Percentiles rank a stretch among this genome's conserved stretches.
These are phyloP conservation scores for Damaliscus lunatus DNA, from an alignment of 2,113 vertebrate genomes.

Conservation along the genomic window DNA sequence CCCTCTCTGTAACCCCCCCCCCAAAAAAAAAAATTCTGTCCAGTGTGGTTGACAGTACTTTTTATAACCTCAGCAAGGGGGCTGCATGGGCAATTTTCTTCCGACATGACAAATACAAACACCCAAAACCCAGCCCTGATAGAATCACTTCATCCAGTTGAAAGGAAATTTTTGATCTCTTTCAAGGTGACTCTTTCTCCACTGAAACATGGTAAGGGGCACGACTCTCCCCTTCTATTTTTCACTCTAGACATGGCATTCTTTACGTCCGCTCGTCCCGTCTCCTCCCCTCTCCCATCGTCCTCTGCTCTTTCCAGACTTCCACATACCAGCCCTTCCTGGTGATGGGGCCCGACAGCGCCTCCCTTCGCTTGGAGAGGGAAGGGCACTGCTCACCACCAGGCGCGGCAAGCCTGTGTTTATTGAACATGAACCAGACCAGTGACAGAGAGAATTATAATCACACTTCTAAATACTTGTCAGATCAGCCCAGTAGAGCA, in stretches of 20 bases:
- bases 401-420: slow-evolving; percentile 45
- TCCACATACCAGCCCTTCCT: background rate
- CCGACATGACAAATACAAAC: slow-evolving; percentile 85
- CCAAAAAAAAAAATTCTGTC: slow-evolving; percentile 74
- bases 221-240: slow-evolving; percentile 42
- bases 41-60: slow-evolving; percentile 84
- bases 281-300: background rate
- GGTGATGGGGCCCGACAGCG: background rate
- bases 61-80: slow-evolving; percentile 86
- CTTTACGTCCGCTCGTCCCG: background rate
- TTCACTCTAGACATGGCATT: background rate
- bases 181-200: slow-evolving; percentile 83
- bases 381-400: slow-evolving; percentile 45
- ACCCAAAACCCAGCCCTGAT: slow-evolving; percentile 80
- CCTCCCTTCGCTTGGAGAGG: slow-evolving; percentile 26
- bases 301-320: slow-evolving; percentile 14
- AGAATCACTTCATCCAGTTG: slow-evolving; percentile 79
- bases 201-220: slow-evolving; percentile 73
- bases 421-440: slow-evolving; percentile 63
- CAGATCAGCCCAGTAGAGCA: slow-evolving; percentile 66
- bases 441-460: slow-evolving; percentile 46
- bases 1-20: slow-evolving; percentile 45
- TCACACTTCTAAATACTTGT: slow-evolving; percentile 71
- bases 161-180: slow-evolving; percentile 82
- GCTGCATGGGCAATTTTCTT: slow-evolving; percentile 83